Percentiles rank a stretch among this genome's conserved stretches.
These are phyloP conservation scores for Erythrocercus mccallii DNA, from an alignment of 2,113 vertebrate genomes.

Conservation along the genomic window DNA sequence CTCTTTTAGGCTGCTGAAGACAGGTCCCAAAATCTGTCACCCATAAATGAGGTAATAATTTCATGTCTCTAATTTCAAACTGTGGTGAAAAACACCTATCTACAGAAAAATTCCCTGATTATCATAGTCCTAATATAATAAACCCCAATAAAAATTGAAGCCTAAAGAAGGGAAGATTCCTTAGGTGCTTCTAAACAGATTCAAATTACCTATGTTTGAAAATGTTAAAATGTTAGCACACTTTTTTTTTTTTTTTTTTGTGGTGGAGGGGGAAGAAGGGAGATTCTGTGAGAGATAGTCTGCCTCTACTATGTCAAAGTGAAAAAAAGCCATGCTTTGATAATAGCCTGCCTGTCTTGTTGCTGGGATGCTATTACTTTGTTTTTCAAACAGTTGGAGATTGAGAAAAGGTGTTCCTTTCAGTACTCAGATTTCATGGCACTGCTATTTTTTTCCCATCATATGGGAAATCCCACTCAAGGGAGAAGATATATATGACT, in stretches of 20 bases:
- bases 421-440: conserved; percentile 6
- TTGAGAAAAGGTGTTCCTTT: conserved; percentile 21
- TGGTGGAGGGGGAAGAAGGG: not conserved
- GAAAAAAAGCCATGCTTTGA: not conserved
- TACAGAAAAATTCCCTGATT: not conserved
- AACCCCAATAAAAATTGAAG: not conserved
- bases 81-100: not conserved
- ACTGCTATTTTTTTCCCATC: not conserved
- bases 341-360: not conserved
- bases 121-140: not conserved
- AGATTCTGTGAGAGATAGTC: not conserved
- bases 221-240: not conserved
- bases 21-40: not conserved
- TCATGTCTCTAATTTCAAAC: not conserved
- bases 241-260: not conserved
- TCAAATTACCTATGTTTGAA: not conserved
- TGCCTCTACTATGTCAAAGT: not conserved
- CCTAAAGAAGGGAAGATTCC: fast-evolving
- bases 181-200: not conserved
- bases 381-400: not conserved
- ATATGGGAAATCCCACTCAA: conserved; percentile 14
- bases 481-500: conserved; percentile 4
- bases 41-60: not conserved
- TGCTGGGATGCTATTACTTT: not conserved
- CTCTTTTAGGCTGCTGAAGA: fast-evolving